Conservation (phyloP, 2,113 vertebrate species). For the Apistogramma diplotaenia region DNA sequence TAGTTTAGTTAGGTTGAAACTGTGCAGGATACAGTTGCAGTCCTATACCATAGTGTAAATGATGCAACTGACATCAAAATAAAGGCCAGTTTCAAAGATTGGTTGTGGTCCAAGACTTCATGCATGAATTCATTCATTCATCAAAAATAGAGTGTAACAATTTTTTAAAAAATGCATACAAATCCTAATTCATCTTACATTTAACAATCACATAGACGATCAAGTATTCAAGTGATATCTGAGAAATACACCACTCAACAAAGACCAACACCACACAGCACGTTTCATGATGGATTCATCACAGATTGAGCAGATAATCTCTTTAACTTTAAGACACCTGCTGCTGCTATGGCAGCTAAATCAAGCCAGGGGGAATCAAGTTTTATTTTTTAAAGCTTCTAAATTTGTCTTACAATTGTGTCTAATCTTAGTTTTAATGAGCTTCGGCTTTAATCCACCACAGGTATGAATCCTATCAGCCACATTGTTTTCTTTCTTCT, state of each 20-base stretch:
- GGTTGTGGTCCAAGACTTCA: not conserved
- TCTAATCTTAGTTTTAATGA: not conserved
- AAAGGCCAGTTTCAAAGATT: not conserved
- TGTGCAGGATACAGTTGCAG: not conserved
- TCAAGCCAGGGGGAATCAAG: not conserved
- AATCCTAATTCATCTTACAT: not conserved
- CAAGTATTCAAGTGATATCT: not conserved
- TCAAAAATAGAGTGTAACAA: not conserved
- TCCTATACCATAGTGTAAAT: not conserved
- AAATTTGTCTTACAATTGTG: not conserved
- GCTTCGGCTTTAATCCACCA: not conserved
- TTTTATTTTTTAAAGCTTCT: not conserved
- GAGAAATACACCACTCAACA: not conserved
- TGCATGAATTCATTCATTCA: too few relatives aligned
- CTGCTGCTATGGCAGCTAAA: constrained; percentile 7
- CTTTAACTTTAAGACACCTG: constrained; percentile 45
- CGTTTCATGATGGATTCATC: constrained; percentile 25
- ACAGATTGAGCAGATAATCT: constrained; percentile 48
- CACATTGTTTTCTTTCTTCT: not conserved
- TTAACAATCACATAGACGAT: not conserved
- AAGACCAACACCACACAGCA: not conserved
- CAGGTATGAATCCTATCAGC: not conserved
- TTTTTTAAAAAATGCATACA: not conserved
- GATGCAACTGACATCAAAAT: not conserved
- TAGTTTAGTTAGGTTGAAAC: too few relatives aligned